Percentiles rank a stretch among this genome's conserved stretches.
phyloP scores from a whole-genome alignment of 2,797 vertebrate genomes.

The Anomalospiza imberbis region DNA sequence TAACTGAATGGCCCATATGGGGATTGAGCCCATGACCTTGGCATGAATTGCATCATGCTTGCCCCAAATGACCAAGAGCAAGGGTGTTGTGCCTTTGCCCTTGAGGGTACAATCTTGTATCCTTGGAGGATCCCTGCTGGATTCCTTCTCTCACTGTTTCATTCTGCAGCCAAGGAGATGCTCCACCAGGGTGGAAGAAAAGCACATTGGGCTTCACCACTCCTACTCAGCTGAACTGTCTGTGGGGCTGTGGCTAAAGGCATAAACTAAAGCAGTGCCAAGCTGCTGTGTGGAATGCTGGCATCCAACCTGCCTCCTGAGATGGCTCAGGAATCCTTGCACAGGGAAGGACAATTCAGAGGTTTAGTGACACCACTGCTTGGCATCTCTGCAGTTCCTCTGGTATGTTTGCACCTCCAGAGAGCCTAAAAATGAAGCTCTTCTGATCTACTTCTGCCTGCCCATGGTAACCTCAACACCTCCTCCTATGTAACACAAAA shows the following conservation, averaged over 20 bases:
- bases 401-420: background rate
- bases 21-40: background rate
- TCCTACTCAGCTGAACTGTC: background rate
- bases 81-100: background rate
- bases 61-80: background rate
- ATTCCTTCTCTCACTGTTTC: background rate
- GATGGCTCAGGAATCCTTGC: background rate
- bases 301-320: background rate
- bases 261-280: background rate
- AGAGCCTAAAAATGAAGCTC: background rate
- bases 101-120: background rate
- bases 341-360: background rate
- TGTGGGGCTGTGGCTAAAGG: background rate
- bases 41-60: background rate
- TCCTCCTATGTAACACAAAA: background rate
- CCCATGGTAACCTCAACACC: background rate
- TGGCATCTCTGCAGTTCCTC: background rate
- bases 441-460: background rate
- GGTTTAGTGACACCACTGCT: background rate
- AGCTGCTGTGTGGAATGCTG: background rate
- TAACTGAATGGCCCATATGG: background rate
- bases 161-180: background rate
- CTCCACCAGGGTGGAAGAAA: background rate
- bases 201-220: background rate
- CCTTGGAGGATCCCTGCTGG: background rate